Evolutionary conservation across 1,140 invertebrate genomes (phyloP).

Genomic region (Aphis craccivora): DNA sequence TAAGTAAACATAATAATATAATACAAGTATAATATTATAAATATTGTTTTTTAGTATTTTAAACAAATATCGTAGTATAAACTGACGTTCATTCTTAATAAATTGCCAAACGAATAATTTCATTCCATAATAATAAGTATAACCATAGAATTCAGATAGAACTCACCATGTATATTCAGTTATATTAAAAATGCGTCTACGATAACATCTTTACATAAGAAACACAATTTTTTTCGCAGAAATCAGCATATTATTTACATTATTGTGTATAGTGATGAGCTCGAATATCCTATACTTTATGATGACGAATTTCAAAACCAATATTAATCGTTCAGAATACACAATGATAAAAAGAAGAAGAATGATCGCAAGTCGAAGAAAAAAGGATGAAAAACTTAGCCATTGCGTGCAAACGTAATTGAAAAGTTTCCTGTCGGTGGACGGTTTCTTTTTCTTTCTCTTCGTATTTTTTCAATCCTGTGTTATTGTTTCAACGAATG

Average conservation of each 20-base stretch:
- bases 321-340: constrained; percentile 41
- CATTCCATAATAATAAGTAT: background rate
- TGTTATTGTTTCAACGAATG: constrained; percentile 51
- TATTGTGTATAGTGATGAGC: background rate
- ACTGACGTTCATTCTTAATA: background rate
- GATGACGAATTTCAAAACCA: background rate
- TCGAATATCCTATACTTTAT: background rate
- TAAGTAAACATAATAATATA: background rate
- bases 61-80: background rate
- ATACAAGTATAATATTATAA: too few species aligned
- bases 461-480: constrained; percentile 2
- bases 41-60: background rate
- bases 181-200: background rate
- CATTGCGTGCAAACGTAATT: constrained; percentile 53
- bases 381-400: constrained; percentile 41
- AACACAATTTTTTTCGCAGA: background rate
- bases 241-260: background rate
- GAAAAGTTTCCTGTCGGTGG: constrained; percentile 51
- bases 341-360: constrained; percentile 50
- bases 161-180: background rate
- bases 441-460: constrained; percentile 7
- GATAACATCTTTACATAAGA: background rate
- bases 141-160: background rate
- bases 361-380: background rate
- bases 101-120: background rate